Evolutionary conservation across 2,888 invertebrate genomes (phyloP), one percentile per base, ranked within the genome.

Genomic region (Plemyria rubiginata): DNA sequence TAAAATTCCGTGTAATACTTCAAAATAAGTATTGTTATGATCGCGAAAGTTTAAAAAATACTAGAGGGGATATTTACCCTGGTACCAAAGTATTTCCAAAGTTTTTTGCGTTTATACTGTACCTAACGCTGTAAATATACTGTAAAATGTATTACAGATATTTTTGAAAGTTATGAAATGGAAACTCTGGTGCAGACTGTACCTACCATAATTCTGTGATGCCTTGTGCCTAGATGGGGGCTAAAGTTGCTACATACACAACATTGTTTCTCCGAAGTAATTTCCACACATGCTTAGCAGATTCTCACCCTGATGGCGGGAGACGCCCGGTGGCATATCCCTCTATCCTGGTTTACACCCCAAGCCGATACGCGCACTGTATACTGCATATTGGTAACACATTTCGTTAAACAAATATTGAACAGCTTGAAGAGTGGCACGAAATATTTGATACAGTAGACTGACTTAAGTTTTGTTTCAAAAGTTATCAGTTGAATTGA

Each of bases 371-470:
- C 54, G 54, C 51, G 51, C 50, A 54, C 36, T 56, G 57, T 60
- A 65, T 65, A 65, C 65, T 65, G 60, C 65, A 65, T 65, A 65
- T 65, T 65, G 65, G 65, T 57, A 57, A 60, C 60, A 65, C 65
- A 65, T 65, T 65, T 60, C 57, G 60, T 51, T 65, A 54, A 53
- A 57, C 65, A 65, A 65, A 60, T 65, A 60, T 60, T 65, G 65
- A 60, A 45, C 60, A 49, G 36, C 38, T 60, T 60, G 55, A 59
- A 40, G 22, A 46, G 28, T 12, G 45, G 9, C 52, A 49, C 29
- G 4, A n/a, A 56, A 49, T 45, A 5, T 46, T 40, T 7, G 46
- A 9, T 13, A 52, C 59, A 64, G 63, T 64, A 62, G 12, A 16
- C 3, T 15, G 4, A 16, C 43, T n/a, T n/a, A 7, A 43, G 15